Conservation (phyloP, 2,797 vertebrate genomes). For the Margarornis squamiger region DNA sequence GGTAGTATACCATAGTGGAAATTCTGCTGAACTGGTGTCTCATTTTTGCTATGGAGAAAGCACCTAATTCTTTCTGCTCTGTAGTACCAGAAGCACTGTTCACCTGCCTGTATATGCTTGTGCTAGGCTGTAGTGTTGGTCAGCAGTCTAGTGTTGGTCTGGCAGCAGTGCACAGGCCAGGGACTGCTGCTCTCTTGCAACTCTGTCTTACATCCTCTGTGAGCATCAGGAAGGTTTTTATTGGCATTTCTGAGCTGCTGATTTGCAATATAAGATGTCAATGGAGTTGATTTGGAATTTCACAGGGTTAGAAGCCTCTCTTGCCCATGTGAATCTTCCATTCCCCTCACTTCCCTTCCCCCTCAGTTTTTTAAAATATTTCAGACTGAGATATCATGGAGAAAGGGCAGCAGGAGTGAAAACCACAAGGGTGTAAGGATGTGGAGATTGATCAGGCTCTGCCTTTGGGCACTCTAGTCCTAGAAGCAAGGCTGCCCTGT, state of each 20-base stretch:
- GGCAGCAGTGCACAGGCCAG: accelerated
- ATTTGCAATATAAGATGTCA: not conserved
- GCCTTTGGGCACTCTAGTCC: not conserved
- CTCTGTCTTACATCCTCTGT: not conserved
- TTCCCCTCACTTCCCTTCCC: not conserved
- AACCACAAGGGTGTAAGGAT: not conserved
- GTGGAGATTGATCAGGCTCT: not conserved
- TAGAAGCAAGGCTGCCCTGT: not conserved
- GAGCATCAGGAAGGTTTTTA: accelerated
- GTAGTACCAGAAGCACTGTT: not conserved
- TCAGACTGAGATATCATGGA: not conserved
- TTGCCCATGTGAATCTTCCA: not conserved
- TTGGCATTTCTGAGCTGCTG: not conserved
- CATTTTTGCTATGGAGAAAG: not conserved
- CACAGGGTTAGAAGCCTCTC: not conserved
- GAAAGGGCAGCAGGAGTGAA: not conserved
- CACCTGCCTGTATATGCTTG: accelerated
- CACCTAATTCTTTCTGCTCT: not conserved
- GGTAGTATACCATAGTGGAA: not conserved
- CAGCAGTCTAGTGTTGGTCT: not conserved
- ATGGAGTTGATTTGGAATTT: not conserved
- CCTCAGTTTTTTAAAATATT: not conserved
- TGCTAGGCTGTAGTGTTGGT: no score
- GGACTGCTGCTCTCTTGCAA: not conserved
- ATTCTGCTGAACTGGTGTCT: accelerated